Evolutionary conservation across 2,113 vertebrate species (phyloP).

Genomic region (Mirza zaza): DNA sequence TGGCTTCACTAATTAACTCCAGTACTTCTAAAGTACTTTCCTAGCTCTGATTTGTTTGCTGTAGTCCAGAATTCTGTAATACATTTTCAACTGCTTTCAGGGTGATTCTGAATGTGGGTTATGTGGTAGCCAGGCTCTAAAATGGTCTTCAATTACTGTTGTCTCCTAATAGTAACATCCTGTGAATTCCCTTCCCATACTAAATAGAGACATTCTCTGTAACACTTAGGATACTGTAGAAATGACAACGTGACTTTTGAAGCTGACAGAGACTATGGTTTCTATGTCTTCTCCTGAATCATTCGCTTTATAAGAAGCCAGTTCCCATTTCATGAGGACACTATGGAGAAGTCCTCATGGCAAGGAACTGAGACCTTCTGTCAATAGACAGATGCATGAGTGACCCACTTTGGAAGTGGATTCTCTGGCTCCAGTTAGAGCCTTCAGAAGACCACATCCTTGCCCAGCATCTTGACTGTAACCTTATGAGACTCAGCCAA

Average conservation of each 20-base stretch:
- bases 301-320: not conserved
- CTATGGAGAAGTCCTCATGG: not conserved
- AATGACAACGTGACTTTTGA: not conserved
- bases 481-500: not conserved
- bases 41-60: not conserved
- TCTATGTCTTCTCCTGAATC: not conserved
- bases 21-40: not conserved
- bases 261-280: not conserved
- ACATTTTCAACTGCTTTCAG: constrained; percentile 2
- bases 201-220: not conserved
- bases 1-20: not conserved
- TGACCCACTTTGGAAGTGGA: not conserved
- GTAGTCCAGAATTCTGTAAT: not conserved
- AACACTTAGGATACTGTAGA: not conserved
- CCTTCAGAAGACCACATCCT: not conserved
- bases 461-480: not conserved
- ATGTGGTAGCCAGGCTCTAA: not conserved
- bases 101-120: not conserved
- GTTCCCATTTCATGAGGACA: not conserved
- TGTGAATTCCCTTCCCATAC: not conserved
- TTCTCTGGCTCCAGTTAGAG: not conserved
- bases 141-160: not conserved
- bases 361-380: not conserved
- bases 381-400: not conserved
- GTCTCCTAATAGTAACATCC: not conserved